phyloP scores from a whole-genome alignment of 1,140 invertebrate genomes.

The Sesamia nonagrioides region DNA sequence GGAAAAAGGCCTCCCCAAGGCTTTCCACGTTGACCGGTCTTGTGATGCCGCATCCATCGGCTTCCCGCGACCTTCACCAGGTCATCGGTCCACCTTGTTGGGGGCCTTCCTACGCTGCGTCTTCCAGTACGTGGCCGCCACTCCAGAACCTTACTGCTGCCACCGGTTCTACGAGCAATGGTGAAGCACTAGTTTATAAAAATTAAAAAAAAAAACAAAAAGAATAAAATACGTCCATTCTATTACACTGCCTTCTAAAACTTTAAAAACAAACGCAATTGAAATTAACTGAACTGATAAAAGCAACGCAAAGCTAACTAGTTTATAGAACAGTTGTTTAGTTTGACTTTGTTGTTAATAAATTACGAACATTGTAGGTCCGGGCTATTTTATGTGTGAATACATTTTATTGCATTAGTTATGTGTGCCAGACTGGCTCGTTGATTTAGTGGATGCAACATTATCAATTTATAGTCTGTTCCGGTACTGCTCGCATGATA shows the following conservation, averaged over 20 bases:
- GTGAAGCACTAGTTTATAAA: too few relatives aligned
- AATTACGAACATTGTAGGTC: conserved; percentile 29
- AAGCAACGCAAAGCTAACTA: conserved; percentile 18
- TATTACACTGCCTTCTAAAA: too few relatives aligned
- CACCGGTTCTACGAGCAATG: too few relatives aligned
- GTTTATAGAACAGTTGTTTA: conserved; percentile 14
- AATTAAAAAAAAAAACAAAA: not conserved
- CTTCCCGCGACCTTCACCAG: too few relatives aligned
- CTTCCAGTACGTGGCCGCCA: too few relatives aligned
- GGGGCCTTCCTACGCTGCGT: too few relatives aligned
- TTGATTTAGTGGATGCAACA: conserved; percentile 39
- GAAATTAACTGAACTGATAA: conserved; percentile 22
- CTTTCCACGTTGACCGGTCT: too few relatives aligned
- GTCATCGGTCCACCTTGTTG: too few relatives aligned
- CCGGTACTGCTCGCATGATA: not conserved
- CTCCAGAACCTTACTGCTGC: too few relatives aligned
- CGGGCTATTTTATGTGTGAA: conserved; percentile 38
- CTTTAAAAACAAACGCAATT: not conserved
- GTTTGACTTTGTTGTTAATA: conserved; percentile 37
- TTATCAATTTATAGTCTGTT: conserved; percentile 26
- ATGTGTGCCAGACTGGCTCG: conserved; percentile 28
- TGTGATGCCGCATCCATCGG: too few relatives aligned
- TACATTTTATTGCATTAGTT: conserved; percentile 41
- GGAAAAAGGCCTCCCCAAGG: too few relatives aligned
- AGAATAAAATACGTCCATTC: not conserved